Evolutionary conservation across 1,140 invertebrate species (phyloP).

Genomic region (Zaprionus inermis): DNA sequence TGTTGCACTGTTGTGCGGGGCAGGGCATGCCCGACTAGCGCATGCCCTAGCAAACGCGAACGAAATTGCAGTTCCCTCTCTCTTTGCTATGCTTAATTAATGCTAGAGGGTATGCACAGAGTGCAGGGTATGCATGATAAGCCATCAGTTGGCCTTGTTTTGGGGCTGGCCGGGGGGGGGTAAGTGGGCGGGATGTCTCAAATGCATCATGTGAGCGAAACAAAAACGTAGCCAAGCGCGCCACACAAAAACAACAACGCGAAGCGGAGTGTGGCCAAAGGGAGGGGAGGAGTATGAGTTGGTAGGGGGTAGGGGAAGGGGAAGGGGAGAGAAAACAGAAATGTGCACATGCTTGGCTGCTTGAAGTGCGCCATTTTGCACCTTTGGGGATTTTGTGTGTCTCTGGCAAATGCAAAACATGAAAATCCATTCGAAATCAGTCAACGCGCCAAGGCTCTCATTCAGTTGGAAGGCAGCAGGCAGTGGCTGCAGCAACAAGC

Average conservation of each 20-base stretch:
- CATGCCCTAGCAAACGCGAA: neutral
- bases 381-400: constrained; percentile 70
- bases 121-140: neutral
- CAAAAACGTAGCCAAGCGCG: constrained; percentile 11
- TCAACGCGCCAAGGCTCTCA: constrained; percentile 79
- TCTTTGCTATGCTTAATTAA: neutral
- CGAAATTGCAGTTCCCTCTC: neutral
- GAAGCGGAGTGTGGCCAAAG: neutral
- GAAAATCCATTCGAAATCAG: constrained; percentile 80
- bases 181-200: no score
- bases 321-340: constrained; percentile 40
- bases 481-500: constrained; percentile 18
- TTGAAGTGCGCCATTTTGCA: constrained; percentile 78
- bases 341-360: constrained; percentile 79
- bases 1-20: neutral
- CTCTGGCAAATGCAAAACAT: constrained; percentile 50
- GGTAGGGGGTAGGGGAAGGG: constrained; percentile 1
- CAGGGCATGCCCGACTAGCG: neutral
- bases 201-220: neutral
- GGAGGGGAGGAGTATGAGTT: neutral
- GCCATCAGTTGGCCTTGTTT: constrained; percentile 14
- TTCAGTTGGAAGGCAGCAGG: constrained; percentile 68
- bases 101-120: constrained; percentile 10
- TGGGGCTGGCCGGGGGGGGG: neutral
- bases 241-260: no score